Conservation (phyloP, 2,888 invertebrate species). For the Tortrix viridana region DNA sequence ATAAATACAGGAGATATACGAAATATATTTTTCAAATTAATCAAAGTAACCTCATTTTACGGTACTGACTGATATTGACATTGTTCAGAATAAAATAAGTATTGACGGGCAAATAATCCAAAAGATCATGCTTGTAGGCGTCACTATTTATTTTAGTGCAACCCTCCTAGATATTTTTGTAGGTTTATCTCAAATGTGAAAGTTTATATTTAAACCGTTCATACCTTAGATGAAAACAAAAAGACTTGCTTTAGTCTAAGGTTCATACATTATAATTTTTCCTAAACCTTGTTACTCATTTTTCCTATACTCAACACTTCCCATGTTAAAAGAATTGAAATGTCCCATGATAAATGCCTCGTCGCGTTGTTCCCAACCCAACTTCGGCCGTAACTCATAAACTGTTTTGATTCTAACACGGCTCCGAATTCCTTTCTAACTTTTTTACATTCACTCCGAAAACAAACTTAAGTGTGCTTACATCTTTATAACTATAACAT, state of each 20-base stretch:
- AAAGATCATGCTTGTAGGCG: too few relatives aligned
- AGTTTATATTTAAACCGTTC: too few relatives aligned
- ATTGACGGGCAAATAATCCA: too few relatives aligned
- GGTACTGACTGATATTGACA: too few relatives aligned
- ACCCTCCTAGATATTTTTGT: too few relatives aligned
- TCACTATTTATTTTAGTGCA: too few relatives aligned
- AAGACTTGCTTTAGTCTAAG: neutral
- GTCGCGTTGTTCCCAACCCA: conserved; percentile 16
- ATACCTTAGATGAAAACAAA: too few relatives aligned
- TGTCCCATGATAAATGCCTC: conserved; percentile 12
- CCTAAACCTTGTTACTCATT: neutral
- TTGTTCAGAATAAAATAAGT: too few relatives aligned
- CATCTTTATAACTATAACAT: conserved; percentile 18
- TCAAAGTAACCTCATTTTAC: too few relatives aligned
- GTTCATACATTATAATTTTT: neutral
- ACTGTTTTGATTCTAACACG: conserved; percentile 24
- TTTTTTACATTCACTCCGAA: conserved; percentile 23
- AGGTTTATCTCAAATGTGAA: too few relatives aligned
- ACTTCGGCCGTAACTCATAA: conserved; percentile 29
- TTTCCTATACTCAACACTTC: conserved; percentile 11
- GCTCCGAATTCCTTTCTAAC: conserved; percentile 14
- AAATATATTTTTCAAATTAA: too few relatives aligned
- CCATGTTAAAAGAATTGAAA: conserved; percentile 11
- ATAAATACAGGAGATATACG: too few relatives aligned
- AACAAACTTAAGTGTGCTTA: conserved; percentile 11